Evolutionary conservation across 1,140 invertebrate species (phyloP).

Genomic region (Lordiphosa mommai): DNA sequence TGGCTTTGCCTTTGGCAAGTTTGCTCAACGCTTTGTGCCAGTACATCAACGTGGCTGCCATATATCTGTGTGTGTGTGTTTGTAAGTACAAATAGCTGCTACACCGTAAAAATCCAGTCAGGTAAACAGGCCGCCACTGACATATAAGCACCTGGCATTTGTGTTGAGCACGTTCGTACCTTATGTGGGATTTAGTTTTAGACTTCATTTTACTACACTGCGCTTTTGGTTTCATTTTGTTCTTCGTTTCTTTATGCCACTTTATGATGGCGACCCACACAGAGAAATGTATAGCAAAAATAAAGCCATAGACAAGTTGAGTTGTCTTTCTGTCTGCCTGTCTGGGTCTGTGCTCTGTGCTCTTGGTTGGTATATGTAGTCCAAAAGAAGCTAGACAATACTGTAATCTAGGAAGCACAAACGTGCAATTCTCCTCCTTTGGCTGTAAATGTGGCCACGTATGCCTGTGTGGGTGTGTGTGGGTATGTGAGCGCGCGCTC

Average conservation of each 20-base stretch:
- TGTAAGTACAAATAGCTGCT: slow-evolving; percentile 38
- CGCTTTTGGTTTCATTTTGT: slow-evolving; percentile 74
- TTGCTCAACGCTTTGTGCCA: slow-evolving; percentile 40
- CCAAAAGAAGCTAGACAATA: slow-evolving; percentile 50
- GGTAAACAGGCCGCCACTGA: slow-evolving; percentile 51
- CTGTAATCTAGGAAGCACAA: slow-evolving; percentile 69
- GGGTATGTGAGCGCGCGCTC: slow-evolving; percentile 17
- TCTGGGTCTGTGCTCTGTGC: not conserved
- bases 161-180: slow-evolving; percentile 76
- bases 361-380: too few relatives aligned
- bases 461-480: not conserved
- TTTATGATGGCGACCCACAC: slow-evolving; percentile 60
- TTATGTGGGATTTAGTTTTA: slow-evolving; percentile 76
- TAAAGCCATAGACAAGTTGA: slow-evolving; percentile 67
- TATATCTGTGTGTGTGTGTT: slow-evolving; percentile 4
- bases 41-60: slow-evolving; percentile 16
- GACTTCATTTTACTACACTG: slow-evolving; percentile 75
- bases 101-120: slow-evolving; percentile 63
- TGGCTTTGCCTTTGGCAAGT: slow-evolving; percentile 59
- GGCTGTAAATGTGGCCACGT: too few relatives aligned
- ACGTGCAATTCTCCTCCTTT: slow-evolving; percentile 58
- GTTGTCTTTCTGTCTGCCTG: slow-evolving; percentile 7
- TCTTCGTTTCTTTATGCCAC: slow-evolving; percentile 56
- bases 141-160: slow-evolving; percentile 72
- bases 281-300: slow-evolving; percentile 48